Evolutionary conservation across 2,888 invertebrate genomes (phyloP), one percentile per base, ranked within the genome.

Genomic region (Uropetala carovei): DNA sequence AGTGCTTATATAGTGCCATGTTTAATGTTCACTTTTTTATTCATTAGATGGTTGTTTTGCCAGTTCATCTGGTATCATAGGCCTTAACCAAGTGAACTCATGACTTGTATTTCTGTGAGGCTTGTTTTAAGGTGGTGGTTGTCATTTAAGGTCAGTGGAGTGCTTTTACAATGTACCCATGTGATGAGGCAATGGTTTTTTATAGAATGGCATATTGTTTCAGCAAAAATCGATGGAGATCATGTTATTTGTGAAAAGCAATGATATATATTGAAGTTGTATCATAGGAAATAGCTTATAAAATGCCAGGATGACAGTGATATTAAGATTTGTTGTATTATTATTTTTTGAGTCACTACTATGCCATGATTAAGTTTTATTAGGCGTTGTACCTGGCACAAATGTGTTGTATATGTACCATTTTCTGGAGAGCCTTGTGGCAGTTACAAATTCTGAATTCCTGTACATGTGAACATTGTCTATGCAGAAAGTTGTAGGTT

Each of bases 391-490:
- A 89, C 64, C 89, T 89, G 89, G 89, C 89, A 89, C 27, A 68
- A 89, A 89, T 89, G 64, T n/a, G 89, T 89, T 89, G 89, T 64
- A 64, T 89, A 64, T 89, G 89, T 89, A 89, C 89, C 86, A 89
- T 89, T 89, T 89, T 89, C 64, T 68, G 89, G 64, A 68, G 64
- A 89, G 89, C 89, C 64, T 18, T 89, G 89, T 89, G 89, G 64
- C 89, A 89, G n/a, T 64, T 89, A 64, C 89, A 89, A 89, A 89
- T 89, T 89, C 64, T 89, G 89, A 89, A 89, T 89, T 89, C 89
- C 89, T 89, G 89, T 89, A 89, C 89, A 89, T 89, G 89, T 89
- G 89, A 89, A 89, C 64, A 89, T 68, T 89, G 89, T 89, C 89
- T 89, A 89, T 89, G 89, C 89, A 64, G 89, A 89, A 64, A 89